Evolutionary conservation across 2,113 vertebrate genomes (phyloP), one percentile per base, ranked within the genome.

Genomic region (Triplophysa siluroides): DNA sequence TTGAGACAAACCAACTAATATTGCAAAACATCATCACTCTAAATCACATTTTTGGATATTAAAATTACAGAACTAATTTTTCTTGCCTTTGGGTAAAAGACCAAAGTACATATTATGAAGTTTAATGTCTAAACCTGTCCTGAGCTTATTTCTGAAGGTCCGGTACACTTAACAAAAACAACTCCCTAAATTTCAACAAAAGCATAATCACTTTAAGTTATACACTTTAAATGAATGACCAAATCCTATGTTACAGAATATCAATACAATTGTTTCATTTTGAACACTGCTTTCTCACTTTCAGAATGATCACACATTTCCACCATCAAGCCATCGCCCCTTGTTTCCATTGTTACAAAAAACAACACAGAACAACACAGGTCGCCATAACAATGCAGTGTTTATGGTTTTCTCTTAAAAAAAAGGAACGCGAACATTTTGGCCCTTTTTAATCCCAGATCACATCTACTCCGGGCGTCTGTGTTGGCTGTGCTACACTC

Each of bases 331-430:
- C 82, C 85, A 72, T 73, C 78, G 45, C 83, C 83, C 83, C 76
- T 72, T 81, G 21, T 84, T 81, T 83, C 81, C 70, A 71, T 23
- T 75, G 84, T 38, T 1, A 41, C 80, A 83, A 63, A 84, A 83
- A 90, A 83, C 69, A 91, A 85, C 81, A 85, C 18, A 84, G 84
- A 90, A 83, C 71, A 91, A 85, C 81, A 85, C 23, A 16, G 11
- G 89, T 91, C 81, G 84, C 85, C 85, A 90, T 87, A 78, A 88
- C 88, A 88, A 86, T 87, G 1, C 61, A 66, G 81, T 88, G 88
- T 91, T 91, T 89, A 86, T 75, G 79, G 56, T 84, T 80, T 89
- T 86, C 82, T 86, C 76, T 81, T 84, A 29, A 78, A 81, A 10
- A 45, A 2, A 38, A 68, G 47, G 41, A n/a, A 38, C 24, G 65